Evolutionary conservation across 2,113 vertebrate species (phyloP).

Genomic region (Ctenomys sociabilis): DNA sequence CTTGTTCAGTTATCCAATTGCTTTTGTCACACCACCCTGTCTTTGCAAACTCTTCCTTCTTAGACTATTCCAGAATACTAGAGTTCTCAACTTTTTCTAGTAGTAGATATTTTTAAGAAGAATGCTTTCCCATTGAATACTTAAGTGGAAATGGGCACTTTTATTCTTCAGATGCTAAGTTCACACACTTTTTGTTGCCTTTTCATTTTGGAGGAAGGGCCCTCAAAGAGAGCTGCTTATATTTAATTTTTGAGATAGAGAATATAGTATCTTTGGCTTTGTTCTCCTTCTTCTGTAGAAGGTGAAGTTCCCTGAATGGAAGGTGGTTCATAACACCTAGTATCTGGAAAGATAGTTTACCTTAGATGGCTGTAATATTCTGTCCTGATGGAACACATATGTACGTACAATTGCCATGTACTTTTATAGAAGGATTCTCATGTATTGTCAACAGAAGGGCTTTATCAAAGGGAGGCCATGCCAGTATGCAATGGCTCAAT

Average conservation of each 20-base stretch:
- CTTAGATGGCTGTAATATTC: neutral
- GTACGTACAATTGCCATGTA: neutral
- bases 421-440: neutral
- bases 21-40: neutral
- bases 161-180: neutral
- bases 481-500: neutral
- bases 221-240: neutral
- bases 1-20: neutral
- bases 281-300: neutral
- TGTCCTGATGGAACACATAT: neutral
- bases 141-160: neutral
- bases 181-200: neutral
- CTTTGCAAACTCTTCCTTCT: constrained; percentile 6
- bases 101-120: neutral
- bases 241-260: neutral
- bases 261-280: neutral
- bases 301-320: neutral
- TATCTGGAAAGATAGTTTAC: neutral
- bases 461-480: neutral
- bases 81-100: constrained; percentile 25
- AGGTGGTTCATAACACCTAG: neutral
- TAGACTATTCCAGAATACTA: neutral
- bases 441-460: neutral
- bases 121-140: neutral
- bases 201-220: neutral